Evolutionary conservation across 2,797 vertebrate species (phyloP).

Genomic region (Echiichthys vipera): DNA sequence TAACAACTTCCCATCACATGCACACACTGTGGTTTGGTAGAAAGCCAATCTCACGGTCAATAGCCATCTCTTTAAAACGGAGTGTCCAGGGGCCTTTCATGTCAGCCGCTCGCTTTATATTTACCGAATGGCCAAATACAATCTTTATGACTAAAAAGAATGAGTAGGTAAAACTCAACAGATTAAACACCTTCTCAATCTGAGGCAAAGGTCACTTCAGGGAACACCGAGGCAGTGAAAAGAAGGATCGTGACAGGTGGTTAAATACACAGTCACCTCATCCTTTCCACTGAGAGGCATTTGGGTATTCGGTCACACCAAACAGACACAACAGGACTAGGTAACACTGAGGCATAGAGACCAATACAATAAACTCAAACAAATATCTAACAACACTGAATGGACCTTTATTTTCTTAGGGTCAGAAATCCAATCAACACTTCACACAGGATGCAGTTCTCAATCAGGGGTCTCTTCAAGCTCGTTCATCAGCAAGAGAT

Average conservation of each 20-base stretch:
- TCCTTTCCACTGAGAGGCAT: slow-evolving; percentile 4
- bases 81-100: slow-evolving; percentile 18
- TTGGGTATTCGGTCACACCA: slow-evolving; percentile 8
- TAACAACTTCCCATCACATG: slow-evolving; percentile 6
- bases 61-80: neutral
- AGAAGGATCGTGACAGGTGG: slow-evolving; percentile 1
- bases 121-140: neutral
- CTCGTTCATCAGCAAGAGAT: neutral
- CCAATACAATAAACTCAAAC: slow-evolving; percentile 11
- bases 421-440: neutral
- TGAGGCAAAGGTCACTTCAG: slow-evolving; percentile 1
- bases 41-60: neutral
- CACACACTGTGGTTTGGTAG: neutral
- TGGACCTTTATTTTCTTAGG: neutral
- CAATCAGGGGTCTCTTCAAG: neutral
- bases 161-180: neutral
- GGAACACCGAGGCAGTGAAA: neutral
- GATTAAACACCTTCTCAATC: neutral
- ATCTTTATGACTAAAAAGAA: neutral
- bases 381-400: neutral
- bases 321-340: slow-evolving; percentile 24
- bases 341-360: slow-evolving; percentile 30
- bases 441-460: neutral
- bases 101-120: neutral
- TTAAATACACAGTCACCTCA: slow-evolving; percentile 14